Base-by-base conservation (phyloP, 2,888 invertebrate genomes). In the Rhyacophila evoluta region DNA sequence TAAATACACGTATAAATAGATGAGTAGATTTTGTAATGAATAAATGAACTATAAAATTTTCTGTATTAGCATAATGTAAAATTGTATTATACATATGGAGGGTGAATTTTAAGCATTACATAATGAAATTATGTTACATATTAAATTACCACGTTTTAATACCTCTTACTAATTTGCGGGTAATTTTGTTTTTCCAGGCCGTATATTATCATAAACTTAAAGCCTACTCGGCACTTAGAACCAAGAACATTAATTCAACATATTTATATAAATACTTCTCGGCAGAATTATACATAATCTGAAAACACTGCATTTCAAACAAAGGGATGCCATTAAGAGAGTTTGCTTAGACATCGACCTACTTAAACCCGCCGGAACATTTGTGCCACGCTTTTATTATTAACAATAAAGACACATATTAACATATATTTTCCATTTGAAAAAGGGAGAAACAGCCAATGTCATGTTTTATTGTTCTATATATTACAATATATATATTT, bases 201-300 rank as follows among this genome's bases (percentile, higher is more conserved):
- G 25, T 55, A 55, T 55, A 55, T 55, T 55, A 55, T 55, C 55
- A 55, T 55, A 55, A 55, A 55, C 55, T 55, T 55, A 55, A 55
- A 19, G 55, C 19, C 55, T 39, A 12, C 39, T 39, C n/a, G 12
- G 55, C 55, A 55, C 55, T 55, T 55, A 19, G 19, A 55, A 19
- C 55, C 15, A 55, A 55, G 55, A 55, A 19, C 55, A 55, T 55
- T 55, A 55, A 19, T 55, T 55, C 19, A 55, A 55, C 55, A 55
- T 55, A 55, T 55, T 55, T 55, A 55, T 55, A 55, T 55, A 55
- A 55, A 55, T 55, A 55, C 55, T 55, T 55, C 55, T 12, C 55
- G 25, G 55, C 19, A 55, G 19, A 55, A 55, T 55, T 55, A 55
- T 55, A 55, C 55, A 19, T 55, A 55, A 55, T 55, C 55, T 55